Evolutionary conservation across 2,113 vertebrate genomes (phyloP), one percentile per base, ranked within the genome.

Genomic region (Piaya cayana): DNA sequence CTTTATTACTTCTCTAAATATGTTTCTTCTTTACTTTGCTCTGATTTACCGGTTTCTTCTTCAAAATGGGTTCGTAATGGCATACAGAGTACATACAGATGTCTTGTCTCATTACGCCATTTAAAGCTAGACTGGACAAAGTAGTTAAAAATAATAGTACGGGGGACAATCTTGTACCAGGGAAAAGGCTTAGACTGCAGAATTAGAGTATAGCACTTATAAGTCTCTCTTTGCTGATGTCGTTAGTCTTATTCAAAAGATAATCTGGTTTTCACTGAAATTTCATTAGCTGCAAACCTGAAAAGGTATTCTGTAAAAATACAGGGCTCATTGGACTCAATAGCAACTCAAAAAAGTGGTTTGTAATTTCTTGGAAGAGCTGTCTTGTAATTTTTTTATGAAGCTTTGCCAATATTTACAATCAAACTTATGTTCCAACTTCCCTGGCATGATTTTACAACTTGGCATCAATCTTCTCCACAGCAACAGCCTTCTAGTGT

Each of bases 321-420:
- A 84, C 5, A 26, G n/a, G 53, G 69, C 45, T 86, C 36, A 36
- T 93, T 92, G 92, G 39, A 25, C 18, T 82, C 29, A 50, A 6
- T 23, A 70, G 47, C 55, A 90, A 69, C 75, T 68, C 6, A 65
- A 82, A 39, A 76, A 88, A 70, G 17, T 74, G 34, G 52, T 78
- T 34, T 77, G 17, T 82, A 12, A 30, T 93, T 90, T 80, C 67
- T 92, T 62, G 58, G 47, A 86, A 58, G 50, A 93, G 43, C 20
- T 75, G 37, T 71, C 77, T 80, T 92, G 49, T 55, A 15, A n/a
- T 79, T 88, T 95, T 95, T 96, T 96, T 55, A 75, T 55, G 82
- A 47, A 29, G 27, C 64, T 92, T 70, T 96, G 95, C 94, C 96
- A 97, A 72, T 96, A 91, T 96, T 98, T 97, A 58, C 92, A 72